Conservation (phyloP, 2,113 vertebrate species). For the Emydura subglobosa region DNA sequence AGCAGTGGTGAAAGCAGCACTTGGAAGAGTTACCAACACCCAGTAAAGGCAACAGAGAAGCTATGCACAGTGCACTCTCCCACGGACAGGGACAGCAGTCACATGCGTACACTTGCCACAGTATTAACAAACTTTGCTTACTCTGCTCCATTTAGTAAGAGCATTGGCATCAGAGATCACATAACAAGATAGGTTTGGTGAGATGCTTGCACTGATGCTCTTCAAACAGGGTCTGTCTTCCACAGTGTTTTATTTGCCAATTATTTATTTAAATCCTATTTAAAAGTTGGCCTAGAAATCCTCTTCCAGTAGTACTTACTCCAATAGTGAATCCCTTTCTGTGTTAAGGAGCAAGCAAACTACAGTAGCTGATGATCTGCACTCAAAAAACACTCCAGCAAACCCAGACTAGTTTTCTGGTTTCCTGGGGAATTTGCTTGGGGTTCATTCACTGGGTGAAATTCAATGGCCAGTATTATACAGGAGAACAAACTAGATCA, state of each 20-base stretch:
- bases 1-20: fast-evolving
- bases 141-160: neutral
- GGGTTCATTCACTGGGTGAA: neutral
- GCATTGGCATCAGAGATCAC: neutral
- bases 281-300: neutral
- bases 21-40: neutral
- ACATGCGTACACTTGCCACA: neutral
- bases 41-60: fast-evolving
- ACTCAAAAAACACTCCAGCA: neutral
- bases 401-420: constrained; percentile 13
- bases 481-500: neutral
- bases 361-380: neutral
- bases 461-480: neutral
- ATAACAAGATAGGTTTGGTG: neutral
- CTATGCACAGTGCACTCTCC: neutral
- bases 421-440: neutral
- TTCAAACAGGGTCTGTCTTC: neutral
- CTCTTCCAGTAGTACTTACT: neutral
- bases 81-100: neutral
- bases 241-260: neutral
- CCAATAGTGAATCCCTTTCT: neutral
- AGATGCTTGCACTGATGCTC: neutral
- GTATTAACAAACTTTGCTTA: neutral
- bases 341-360: neutral
- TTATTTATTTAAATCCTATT: constrained; percentile 7